A percentile compares a stretch with the other conserved stretches of the same genome.
These are phyloP conservation scores for Cosmopolites sordidus DNA, from an alignment of 2,888 invertebrate genomes.

Conservation along the genomic window DNA sequence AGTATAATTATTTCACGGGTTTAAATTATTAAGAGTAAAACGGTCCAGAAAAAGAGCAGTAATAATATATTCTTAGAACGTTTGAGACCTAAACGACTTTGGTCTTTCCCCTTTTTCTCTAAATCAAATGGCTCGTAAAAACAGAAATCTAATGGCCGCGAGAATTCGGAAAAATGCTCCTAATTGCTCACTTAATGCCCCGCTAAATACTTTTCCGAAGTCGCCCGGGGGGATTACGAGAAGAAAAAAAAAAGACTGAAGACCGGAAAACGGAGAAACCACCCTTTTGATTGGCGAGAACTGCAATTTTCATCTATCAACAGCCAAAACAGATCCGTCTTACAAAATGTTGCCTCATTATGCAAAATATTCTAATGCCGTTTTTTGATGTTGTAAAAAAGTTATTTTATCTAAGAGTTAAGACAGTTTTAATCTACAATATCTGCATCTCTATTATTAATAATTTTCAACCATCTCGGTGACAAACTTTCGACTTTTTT, in stretches of 20 bases:
- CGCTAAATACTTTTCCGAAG: constrained; percentile 22
- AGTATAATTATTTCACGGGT: too few species aligned
- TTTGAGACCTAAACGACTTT: constrained; percentile 1
- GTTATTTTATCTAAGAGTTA: too few species aligned
- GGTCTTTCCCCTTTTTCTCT: constrained; percentile 9
- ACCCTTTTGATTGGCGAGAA: constrained; percentile 14
- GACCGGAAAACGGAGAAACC: constrained; percentile 8
- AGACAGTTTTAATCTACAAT: too few species aligned
- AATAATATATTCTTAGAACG: too few species aligned
- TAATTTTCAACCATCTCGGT: too few species aligned
- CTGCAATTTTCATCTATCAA: constrained; percentile 20
- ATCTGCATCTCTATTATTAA: too few species aligned
- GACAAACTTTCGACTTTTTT: too few species aligned
- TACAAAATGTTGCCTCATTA: too few species aligned
- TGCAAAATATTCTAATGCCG: too few species aligned
- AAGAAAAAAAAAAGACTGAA: constrained; percentile 4
- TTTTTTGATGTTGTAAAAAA: too few species aligned
- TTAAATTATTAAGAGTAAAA: too few species aligned
- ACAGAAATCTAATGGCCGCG: constrained; percentile 29
- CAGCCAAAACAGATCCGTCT: constrained; percentile 3
- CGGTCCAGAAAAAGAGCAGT: too few species aligned
- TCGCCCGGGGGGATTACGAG: not conserved
- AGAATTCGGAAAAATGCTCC: constrained; percentile 28
- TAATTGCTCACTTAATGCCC: constrained; percentile 25
- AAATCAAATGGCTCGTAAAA: constrained; percentile 27